Percentiles rank a stretch among this genome's conserved stretches.
Evolutionary conservation across 2,888 invertebrate genomes (phyloP).

Genomic region (Anorthoa munda): DNA sequence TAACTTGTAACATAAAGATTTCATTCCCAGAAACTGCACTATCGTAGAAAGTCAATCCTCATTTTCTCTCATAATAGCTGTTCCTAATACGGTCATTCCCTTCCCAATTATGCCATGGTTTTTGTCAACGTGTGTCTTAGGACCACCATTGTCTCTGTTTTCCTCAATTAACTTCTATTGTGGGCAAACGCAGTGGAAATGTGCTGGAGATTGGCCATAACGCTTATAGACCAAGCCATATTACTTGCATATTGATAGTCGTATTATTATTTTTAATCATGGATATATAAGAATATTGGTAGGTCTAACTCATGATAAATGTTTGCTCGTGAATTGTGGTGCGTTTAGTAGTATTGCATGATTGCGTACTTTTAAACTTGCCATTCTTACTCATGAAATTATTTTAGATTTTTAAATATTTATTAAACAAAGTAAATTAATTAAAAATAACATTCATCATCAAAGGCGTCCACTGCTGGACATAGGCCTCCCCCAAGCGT

Average conservation of each 20-base stretch:
- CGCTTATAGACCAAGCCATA: constrained; percentile 4
- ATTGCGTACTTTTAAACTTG: too few species aligned
- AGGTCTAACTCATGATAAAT: background rate
- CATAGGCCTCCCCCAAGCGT: too few species aligned
- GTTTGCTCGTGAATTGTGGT: background rate
- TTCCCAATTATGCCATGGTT: constrained; percentile 5
- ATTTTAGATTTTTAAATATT: too few species aligned
- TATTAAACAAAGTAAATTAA: too few species aligned
- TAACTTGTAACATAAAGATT: too few species aligned
- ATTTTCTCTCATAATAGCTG: background rate
- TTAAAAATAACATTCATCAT: too few species aligned
- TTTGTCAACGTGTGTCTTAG: constrained; percentile 35
- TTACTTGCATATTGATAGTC: constrained; percentile 35
- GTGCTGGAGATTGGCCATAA: constrained; percentile 32
- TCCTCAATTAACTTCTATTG: constrained; percentile 56
- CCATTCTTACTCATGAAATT: too few species aligned
- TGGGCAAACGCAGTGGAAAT: constrained; percentile 43
- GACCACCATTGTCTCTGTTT: constrained; percentile 35
- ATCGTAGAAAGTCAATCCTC: background rate
- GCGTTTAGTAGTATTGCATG: background rate
- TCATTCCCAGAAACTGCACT: background rate
- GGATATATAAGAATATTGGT: background rate
- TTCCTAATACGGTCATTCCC: constrained; percentile 12
- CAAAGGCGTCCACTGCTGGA: too few species aligned
- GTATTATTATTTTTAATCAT: constrained; percentile 21